Base-by-base conservation (phyloP, 1,140 invertebrate species). In the Drosophila pallidifrons region DNA sequence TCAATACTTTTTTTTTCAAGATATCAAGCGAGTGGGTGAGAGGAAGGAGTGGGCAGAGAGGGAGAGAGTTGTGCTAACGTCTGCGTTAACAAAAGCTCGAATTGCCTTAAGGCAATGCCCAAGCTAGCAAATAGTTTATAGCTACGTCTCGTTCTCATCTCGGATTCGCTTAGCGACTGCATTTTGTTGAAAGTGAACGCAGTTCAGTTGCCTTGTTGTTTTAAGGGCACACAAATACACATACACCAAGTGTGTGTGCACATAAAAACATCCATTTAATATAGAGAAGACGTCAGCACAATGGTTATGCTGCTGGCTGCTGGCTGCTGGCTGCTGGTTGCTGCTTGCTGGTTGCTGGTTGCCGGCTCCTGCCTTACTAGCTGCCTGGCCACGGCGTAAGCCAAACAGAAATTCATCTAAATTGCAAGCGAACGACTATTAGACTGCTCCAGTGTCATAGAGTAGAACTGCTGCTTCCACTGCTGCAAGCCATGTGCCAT, bases 351-450 rank as follows among this genome's bases (percentile, higher is more conserved):
- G 5, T 32, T 32, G 32, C 67, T 43, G 11, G 13, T 28, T 28
- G 5, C 7, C 32, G 13, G 43, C 47, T 52, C 15, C 55, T 43
- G 55, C 3, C 30, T 52, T 28, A 41, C 65, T 28, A 25, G 13
- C 32, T 43, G 41, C 3, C 41, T 64, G 45, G 20, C 28, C 52
- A 15, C 10, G 7, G 38, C 55, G 28, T 59, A 70, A 70, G 72
- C 72, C 72, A 75, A 75, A 70, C 52, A 70, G 28, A 75, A 75
- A 70, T 69, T 70, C 72, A 75, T 75, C 72, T 75, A 75, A 75
- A 75, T 75, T 75, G 72, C 72, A 75, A 51, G 72, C 66, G 35
- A 75, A 75, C 64, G 65, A 69, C 65, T 69, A 61, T 74, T 61
- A 69, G 65, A 69, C 38, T 46, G 41, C 52, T 35, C 30, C 52